These are phyloP conservation scores for Anastatus disparis DNA, from an alignment of 1,140 invertebrate species.

Conservation along the genomic window DNA sequence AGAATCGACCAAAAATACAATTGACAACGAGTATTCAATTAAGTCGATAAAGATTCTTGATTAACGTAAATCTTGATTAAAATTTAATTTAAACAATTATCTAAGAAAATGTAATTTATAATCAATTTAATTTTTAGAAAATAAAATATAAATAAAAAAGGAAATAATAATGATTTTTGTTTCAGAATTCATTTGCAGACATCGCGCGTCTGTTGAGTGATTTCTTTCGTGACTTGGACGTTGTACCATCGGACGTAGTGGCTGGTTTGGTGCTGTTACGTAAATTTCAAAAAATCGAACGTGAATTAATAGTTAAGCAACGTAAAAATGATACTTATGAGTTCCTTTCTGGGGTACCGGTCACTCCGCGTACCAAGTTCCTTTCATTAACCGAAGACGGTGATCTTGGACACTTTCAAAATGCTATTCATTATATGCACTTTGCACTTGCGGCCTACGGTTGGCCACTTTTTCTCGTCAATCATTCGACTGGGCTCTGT, in stretches of 20 bases:
- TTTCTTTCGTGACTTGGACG: slow-evolving; percentile 90
- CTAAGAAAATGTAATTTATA: no score
- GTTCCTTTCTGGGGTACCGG: slow-evolving; percentile 87
- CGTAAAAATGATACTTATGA: slow-evolving; percentile 88
- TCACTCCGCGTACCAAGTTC: slow-evolving; percentile 86
- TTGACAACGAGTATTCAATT: no score
- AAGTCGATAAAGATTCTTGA: no score
- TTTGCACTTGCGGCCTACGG: slow-evolving; percentile 90
- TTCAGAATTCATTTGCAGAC: slow-evolving; percentile 85
- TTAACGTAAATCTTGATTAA: no score
- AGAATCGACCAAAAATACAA: no score
- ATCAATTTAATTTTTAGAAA: no score
- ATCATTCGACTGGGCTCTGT: slow-evolving; percentile 79
- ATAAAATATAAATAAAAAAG: no score
- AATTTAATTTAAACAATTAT: no score
- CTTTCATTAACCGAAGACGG: slow-evolving; percentile 83
- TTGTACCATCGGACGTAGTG: slow-evolving; percentile 91
- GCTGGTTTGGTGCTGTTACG: slow-evolving; percentile 85
- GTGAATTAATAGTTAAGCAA: slow-evolving; percentile 82
- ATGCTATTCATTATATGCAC: slow-evolving; percentile 87
- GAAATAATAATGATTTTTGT: neutral
- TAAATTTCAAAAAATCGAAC: slow-evolving; percentile 84
- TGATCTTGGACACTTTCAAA: slow-evolving; percentile 78
- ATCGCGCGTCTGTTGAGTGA: slow-evolving; percentile 88
- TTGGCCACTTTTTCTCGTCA: slow-evolving; percentile 89